Base-by-base conservation (phyloP, 1,140 invertebrate species). In the Aphelinus certus region DNA sequence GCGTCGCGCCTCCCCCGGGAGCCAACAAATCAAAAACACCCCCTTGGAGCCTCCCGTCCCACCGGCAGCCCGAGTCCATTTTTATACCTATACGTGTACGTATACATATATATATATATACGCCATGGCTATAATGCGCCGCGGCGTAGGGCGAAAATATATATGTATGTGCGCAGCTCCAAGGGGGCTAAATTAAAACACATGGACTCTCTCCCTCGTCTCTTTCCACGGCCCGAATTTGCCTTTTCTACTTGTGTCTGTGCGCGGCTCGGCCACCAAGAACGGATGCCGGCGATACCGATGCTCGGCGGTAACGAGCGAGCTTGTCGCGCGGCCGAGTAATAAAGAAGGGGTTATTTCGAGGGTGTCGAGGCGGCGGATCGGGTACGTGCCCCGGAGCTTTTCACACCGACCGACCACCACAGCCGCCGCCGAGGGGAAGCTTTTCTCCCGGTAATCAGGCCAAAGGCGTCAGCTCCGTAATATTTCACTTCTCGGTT, bases 11-110 rank as follows among this genome's bases (percentile, higher is more conserved):
- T 76, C 82, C 79, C 79, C 10, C 66, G 84, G 81, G 83, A 84
- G 78, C 78, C 80, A 86, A 87, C 85, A 87, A 87, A 87, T 87
- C 84, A 86, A 86, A 86, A 87, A 85, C 84, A 85, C 82, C 83
- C 84, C 82, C 81, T 77, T 83, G 81, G 80, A 81, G 79, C 81
- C 79, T 70, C 79, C 81, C 77, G 75, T 53, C 80, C 79, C 69
- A 78, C 81, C 77, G 76, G 64, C 68, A 74, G 49, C 76, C 70
- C 67, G 77, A 77, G 3, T n/a, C 6, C 26, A 1, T 3, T 55
- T 56, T 55, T 47, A 53, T 43, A 60, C 69, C 60, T 45, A 7
- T n/a, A 55, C 61, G 45, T 64, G 26, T 53, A 7, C n/a, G 42
- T 63, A 63, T 55, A n/a, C 45, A 7, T 71, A 64, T 48, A 45